Conservation (phyloP, 2,888 invertebrate genomes). For the Dolomedes plantarius region DNA sequence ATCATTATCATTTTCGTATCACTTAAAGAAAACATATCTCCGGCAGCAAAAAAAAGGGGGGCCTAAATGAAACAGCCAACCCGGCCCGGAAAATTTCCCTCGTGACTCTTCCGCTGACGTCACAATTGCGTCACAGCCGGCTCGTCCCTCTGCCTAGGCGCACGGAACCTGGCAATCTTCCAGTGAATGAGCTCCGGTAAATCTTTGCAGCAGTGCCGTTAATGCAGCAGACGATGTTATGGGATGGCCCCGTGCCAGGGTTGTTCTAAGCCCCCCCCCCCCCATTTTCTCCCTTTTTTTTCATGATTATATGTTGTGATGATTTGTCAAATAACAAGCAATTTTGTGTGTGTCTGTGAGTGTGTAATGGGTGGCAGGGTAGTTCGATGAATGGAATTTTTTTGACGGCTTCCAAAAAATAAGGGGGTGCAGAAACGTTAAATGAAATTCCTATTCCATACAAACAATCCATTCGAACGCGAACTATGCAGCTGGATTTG, state of each 20-base stretch:
- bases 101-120: slow-evolving; percentile 9
- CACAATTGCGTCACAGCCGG: slow-evolving; percentile 7
- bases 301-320: neutral
- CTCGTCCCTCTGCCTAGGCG: slow-evolving; percentile 5
- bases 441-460: too few relatives aligned
- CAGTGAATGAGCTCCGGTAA: slow-evolving; percentile 1
- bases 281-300: too few relatives aligned
- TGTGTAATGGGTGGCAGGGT: too few relatives aligned
- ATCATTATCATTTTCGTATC: too few relatives aligned
- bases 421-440: too few relatives aligned
- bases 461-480: too few relatives aligned
- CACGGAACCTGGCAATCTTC: neutral
- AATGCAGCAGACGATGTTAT: slow-evolving; percentile 12
- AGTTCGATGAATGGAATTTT: too few relatives aligned
- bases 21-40: too few relatives aligned
- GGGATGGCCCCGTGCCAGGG: neutral
- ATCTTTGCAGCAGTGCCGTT: slow-evolving; percentile 6
- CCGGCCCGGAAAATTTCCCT: slow-evolving; percentile 9
- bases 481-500: too few relatives aligned
- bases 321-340: neutral
- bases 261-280: neutral
- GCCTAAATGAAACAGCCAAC: slow-evolving; percentile 1
- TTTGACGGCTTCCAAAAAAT: too few relatives aligned
- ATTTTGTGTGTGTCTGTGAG: neutral
- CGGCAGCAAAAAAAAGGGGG: too few relatives aligned